These are phyloP conservation scores for Anolis carolinensis DNA, from an alignment of 2,113 vertebrate genomes.

Conservation along the genomic window DNA sequence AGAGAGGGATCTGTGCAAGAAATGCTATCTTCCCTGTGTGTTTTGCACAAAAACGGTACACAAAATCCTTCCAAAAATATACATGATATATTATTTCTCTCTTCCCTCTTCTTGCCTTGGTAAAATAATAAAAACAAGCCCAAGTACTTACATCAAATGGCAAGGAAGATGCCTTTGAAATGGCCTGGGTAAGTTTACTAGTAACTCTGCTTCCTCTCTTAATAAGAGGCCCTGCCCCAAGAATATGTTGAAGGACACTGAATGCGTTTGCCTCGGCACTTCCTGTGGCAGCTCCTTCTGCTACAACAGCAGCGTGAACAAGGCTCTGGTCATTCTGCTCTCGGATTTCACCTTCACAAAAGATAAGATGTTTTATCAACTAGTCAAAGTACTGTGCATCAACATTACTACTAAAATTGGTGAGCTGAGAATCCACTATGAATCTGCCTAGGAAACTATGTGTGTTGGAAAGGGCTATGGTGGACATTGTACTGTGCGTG, in stretches of 20 bases:
- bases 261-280: slow-evolving; percentile 85
- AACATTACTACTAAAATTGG: neutral
- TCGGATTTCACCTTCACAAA: slow-evolving; percentile 85
- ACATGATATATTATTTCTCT: neutral
- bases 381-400: neutral
- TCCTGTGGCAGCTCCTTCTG: slow-evolving; percentile 80
- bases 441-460: neutral
- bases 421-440: neutral
- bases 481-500: too few species aligned
- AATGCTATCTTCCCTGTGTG: too few species aligned
- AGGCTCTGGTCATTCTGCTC: slow-evolving; percentile 76
- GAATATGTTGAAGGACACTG: slow-evolving; percentile 89
- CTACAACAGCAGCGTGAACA: slow-evolving; percentile 87
- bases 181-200: slow-evolving; percentile 82
- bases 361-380: neutral
- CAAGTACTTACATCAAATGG: slow-evolving; percentile 89
- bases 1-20: neutral
- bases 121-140: neutral
- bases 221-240: slow-evolving; percentile 88
- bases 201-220: slow-evolving; percentile 86
- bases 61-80: neutral
- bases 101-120: neutral
- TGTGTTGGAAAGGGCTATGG: too few species aligned
- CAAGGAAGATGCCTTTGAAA: slow-evolving; percentile 80
- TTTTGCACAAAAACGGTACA: neutral